Percentiles rank a stretch among this genome's conserved stretches.
phyloP scores from a whole-genome alignment of 53 echinoderm and acorn worm genomes.

The Paracentrotus lividus region DNA sequence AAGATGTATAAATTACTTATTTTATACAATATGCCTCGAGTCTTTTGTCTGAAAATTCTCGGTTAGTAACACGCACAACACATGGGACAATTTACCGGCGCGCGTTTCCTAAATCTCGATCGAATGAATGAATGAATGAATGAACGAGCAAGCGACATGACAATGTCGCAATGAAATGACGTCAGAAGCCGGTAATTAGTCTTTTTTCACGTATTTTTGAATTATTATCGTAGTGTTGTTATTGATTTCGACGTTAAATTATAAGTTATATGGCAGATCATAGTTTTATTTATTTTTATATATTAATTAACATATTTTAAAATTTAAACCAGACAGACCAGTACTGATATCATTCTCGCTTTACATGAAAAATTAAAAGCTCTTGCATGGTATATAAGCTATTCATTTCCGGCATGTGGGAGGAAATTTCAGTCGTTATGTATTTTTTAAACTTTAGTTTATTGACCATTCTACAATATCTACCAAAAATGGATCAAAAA shows the following conservation, averaged over 20 bases:
- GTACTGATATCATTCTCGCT: neutral
- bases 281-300: neutral
- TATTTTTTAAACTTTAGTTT: neutral
- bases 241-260: neutral
- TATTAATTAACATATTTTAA: neutral
- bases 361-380: neutral
- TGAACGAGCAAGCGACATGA: too few species aligned
- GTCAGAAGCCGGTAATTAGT: slow-evolving; percentile 26
- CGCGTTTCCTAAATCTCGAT: neutral
- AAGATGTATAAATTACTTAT: neutral
- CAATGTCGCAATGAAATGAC: slow-evolving; percentile 40
- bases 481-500: neutral
- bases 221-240: neutral
- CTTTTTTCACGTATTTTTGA: neutral
- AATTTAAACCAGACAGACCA: neutral
- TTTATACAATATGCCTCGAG: neutral
- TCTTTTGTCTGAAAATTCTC: slow-evolving; percentile 10
- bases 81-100: slow-evolving; percentile 27
- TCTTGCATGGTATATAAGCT: neutral
- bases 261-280: neutral
- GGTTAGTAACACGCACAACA: slow-evolving; percentile 7
- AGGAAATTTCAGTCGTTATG: neutral
- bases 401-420: neutral
- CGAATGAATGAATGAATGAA: slow-evolving; percentile 44
- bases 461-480: neutral